phyloP scores from a whole-genome alignment of 2,113 vertebrate species.

The Sciurus niger region DNA sequence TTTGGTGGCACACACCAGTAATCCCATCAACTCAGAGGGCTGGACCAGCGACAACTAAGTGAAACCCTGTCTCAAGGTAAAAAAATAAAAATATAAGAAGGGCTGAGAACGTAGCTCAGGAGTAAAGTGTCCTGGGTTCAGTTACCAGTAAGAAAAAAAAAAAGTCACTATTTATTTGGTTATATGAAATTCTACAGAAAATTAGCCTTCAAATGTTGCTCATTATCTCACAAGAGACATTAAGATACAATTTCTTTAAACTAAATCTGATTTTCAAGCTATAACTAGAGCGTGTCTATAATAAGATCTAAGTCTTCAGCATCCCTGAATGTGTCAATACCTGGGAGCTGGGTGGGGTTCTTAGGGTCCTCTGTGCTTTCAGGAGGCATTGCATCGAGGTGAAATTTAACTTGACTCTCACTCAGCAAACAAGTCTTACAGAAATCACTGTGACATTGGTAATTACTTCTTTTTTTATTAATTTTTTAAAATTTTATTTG shows the following conservation, averaged over 20 bases:
- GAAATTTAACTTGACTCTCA: neutral
- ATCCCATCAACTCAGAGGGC: too few relatives aligned
- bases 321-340: neutral
- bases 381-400: neutral
- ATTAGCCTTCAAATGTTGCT: neutral
- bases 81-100: too few relatives aligned
- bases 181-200: neutral
- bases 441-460: neutral
- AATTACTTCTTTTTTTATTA: too few relatives aligned
- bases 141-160: too few relatives aligned
- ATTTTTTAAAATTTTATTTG: too few relatives aligned
- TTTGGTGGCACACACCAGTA: too few relatives aligned
- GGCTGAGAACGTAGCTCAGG: too few relatives aligned
- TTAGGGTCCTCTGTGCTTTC: neutral
- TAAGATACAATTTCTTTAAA: slow-evolving; percentile 19
- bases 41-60: too few relatives aligned
- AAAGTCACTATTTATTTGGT: neutral
- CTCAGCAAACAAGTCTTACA: neutral
- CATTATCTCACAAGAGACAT: neutral
- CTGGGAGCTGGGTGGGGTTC: neutral
- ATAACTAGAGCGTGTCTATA: neutral
- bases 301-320: neutral
- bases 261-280: neutral
- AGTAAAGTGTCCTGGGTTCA: too few relatives aligned
- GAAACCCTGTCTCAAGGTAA: too few relatives aligned